phyloP scores from a whole-genome alignment of 2,888 invertebrate genomes.

The Cyclophora albipunctata region DNA sequence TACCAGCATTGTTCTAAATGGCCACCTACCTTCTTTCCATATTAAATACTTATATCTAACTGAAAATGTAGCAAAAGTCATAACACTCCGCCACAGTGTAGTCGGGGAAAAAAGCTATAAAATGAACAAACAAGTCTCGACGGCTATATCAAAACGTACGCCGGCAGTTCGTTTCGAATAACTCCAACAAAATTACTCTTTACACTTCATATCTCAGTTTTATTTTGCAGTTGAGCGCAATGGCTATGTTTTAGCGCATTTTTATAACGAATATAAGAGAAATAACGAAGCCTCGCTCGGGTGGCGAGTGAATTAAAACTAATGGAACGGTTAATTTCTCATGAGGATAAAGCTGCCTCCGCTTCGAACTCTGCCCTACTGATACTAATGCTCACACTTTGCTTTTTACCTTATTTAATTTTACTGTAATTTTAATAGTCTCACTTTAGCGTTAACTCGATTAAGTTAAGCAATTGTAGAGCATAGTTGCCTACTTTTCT shows the following conservation, averaged over 20 bases:
- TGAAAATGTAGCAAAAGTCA: too few relatives aligned
- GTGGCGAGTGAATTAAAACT: slow-evolving; percentile 71
- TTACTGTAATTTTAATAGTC: too few relatives aligned
- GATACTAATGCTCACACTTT: slow-evolving; percentile 34
- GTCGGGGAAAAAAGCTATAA: slow-evolving; percentile 5
- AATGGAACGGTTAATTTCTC: slow-evolving; percentile 74
- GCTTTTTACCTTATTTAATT: slow-evolving; percentile 14
- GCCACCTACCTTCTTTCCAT: too few relatives aligned
- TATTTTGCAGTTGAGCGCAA: slow-evolving; percentile 41
- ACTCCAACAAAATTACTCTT: slow-evolving; percentile 29
- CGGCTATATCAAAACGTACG: slow-evolving; percentile 16
- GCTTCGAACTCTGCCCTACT: slow-evolving; percentile 40
- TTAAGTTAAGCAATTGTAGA: too few relatives aligned
- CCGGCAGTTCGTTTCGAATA: slow-evolving; percentile 15
- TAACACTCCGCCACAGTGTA: not conserved
- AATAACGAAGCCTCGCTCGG: slow-evolving; percentile 59
- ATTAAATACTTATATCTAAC: too few relatives aligned
- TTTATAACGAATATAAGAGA: slow-evolving; percentile 57
- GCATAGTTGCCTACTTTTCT: too few relatives aligned
- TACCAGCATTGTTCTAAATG: too few relatives aligned
- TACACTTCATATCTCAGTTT: slow-evolving; percentile 41
- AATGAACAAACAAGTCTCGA: slow-evolving; percentile 13
- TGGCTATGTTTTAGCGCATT: slow-evolving; percentile 52
- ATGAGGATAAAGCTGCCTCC: slow-evolving; percentile 61
- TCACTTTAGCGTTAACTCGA: too few relatives aligned